A percentile compares a stretch with the other conserved stretches of the same genome.
phyloP scores from a whole-genome alignment of 92 coral and sea anemone species.

The Phenganax marumi region DNA sequence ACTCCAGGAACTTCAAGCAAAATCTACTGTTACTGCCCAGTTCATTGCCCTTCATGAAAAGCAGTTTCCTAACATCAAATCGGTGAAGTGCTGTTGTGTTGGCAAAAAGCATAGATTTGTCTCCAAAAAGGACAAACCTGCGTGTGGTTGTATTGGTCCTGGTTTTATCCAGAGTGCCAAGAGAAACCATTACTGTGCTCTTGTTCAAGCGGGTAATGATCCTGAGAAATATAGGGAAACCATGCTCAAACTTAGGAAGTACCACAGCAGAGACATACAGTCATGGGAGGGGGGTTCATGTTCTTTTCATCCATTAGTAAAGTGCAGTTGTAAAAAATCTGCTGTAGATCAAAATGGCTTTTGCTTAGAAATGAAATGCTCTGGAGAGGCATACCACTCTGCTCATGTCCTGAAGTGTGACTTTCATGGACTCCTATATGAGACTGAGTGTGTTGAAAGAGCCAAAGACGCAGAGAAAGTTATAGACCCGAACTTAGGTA shows the following conservation, averaged over 20 bases:
- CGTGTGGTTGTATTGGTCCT: constrained; percentile 57
- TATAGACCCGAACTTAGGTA: constrained; percentile 39
- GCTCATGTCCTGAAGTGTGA: constrained; percentile 48
- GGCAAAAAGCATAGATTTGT: constrained; percentile 53
- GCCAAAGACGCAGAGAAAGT: constrained; percentile 51
- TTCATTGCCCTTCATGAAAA: constrained; percentile 51
- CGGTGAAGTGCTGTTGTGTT: constrained; percentile 61
- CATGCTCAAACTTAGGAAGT: constrained; percentile 57
- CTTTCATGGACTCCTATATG: constrained; percentile 57
- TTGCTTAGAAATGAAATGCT: constrained; percentile 43
- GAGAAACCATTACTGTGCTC: constrained; percentile 59
- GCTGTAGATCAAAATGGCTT: constrained; percentile 52
- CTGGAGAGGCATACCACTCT: constrained; percentile 53
- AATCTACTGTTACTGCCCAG: constrained; percentile 41
- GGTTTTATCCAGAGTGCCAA: constrained; percentile 56
- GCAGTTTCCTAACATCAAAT: constrained; percentile 40
- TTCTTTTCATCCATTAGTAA: constrained; percentile 43
- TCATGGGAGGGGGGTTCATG: constrained; percentile 56
- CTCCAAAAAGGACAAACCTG: constrained; percentile 42
- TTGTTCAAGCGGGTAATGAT: constrained; percentile 48
- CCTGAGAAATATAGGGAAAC: constrained; percentile 47
- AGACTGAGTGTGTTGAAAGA: constrained; percentile 56
- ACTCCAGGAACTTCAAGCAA: constrained; percentile 45
- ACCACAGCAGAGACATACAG: constrained; percentile 62
- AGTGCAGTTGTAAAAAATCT: constrained; percentile 51